Evolutionary conservation across 1,140 invertebrate species (phyloP), one percentile per base, ranked within the genome.

Genomic region (Sinella curviseta): DNA sequence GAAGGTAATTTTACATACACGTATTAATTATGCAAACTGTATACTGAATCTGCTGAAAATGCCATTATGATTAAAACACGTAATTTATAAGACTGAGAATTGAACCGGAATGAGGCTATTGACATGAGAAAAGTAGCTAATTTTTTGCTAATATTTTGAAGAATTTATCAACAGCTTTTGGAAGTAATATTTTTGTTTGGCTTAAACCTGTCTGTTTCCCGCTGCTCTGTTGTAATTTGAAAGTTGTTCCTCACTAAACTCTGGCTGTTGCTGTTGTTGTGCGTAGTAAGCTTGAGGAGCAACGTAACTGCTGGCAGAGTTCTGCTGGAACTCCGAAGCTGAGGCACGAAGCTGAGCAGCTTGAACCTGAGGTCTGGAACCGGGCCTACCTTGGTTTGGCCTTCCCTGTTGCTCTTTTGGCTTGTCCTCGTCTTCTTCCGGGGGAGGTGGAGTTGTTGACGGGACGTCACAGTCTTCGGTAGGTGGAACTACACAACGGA

Each of bases 401-500:
- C 74, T 36, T 17, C 14, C 3, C 26, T 75, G 74, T 14, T 36
- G 77, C 33, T 78, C 78, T 73, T 54, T 33, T 60, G 33, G 34
- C 30, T 79, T 48, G 12, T 78, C 55, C 24, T 24, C 34, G 3
- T 73, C 60, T 17, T 77, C 79, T 26, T 81, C 78, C 39, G 88
- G 88, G 0, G 89, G 89, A n/a, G 91, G 89, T 20, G 91, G 86
- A 0, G 91, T 91, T n/a, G 93, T 94, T 39, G 92, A 92, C 0
- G 93, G 93, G 0, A 94, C 89, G 55, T 77, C 78, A 78, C 79
- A 95, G 82, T 95, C 94, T 83, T 94, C 94, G 33, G 94, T 95
- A 1, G 94, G 94, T 4, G 94, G 94, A 0, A 94, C 93, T 0
- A 95, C 94, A 86, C 95, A 97, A 79, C 94, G 89, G 77, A 95